Conservation (phyloP, 92 coral and sea anemone genomes). For the Zoanthus sansibaricus region DNA sequence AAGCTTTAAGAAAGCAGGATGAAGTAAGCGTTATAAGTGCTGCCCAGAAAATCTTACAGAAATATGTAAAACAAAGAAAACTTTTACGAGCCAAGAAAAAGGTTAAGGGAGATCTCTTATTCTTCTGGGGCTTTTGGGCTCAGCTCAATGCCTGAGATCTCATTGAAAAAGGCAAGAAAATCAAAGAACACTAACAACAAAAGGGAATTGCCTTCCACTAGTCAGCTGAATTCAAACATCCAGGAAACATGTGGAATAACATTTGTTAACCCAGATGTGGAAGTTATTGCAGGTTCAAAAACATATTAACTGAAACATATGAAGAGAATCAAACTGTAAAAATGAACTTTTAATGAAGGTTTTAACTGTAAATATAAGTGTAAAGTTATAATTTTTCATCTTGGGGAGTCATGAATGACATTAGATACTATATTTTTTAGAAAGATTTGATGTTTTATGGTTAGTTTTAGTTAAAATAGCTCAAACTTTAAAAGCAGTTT, state of each 20-base stretch:
- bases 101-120: conserved; percentile 28
- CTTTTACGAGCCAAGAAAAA: conserved; percentile 38
- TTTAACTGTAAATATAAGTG: conserved; percentile 7
- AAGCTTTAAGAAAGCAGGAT: conserved; percentile 62
- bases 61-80: conserved; percentile 47
- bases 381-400: conserved; percentile 9
- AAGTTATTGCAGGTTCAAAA: conserved; percentile 6
- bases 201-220: conserved; percentile 13
- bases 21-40: conserved; percentile 49
- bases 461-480: conserved; percentile 10
- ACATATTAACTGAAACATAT: conserved; percentile 4
- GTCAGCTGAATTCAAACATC: conserved; percentile 6
- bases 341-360: conserved; percentile 7
- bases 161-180: neutral
- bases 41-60: conserved; percentile 46
- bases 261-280: conserved; percentile 13
- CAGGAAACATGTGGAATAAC: conserved; percentile 13
- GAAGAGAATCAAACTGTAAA: conserved; percentile 16
- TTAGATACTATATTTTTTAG: neutral
- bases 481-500: conserved; percentile 11
- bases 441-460: conserved; percentile 20
- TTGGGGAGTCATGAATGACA: conserved; percentile 1
- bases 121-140: conserved; percentile 56
- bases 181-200: conserved; percentile 5
- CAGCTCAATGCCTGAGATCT: conserved; percentile 58